phyloP scores from a whole-genome alignment of 2,113 vertebrate genomes.

The Scortum barcoo region DNA sequence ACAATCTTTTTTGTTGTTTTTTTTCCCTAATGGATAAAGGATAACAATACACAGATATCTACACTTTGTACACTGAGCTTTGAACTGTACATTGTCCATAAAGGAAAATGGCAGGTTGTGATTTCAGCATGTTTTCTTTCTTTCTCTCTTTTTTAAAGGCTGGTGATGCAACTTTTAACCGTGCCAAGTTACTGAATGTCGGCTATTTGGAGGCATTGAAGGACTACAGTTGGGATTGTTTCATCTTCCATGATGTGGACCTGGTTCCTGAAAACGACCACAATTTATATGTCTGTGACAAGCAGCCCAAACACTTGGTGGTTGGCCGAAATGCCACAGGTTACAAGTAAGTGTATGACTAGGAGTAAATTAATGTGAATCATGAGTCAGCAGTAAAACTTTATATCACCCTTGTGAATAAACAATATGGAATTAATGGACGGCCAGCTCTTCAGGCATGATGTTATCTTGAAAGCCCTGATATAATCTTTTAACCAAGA shows the following conservation, averaged over 20 bases:
- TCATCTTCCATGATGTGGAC: conserved; percentile 98
- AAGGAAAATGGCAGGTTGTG: neutral
- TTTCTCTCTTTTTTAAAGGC: conserved; percentile 82
- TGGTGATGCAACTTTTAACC: conserved; percentile 91
- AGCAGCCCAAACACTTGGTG: conserved; percentile 94
- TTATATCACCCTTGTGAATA: neutral
- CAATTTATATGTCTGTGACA: conserved; percentile 92
- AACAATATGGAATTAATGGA: neutral
- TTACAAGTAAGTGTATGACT: conserved; percentile 89
- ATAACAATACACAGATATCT: neutral
- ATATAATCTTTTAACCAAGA: neutral
- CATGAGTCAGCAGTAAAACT: neutral
- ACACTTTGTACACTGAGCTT: neutral
- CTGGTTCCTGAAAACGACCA: conserved; percentile 95
- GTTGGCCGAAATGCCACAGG: conserved; percentile 96
- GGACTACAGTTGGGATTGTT: conserved; percentile 94
- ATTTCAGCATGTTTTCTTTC: neutral
- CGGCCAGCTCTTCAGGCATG: neutral
- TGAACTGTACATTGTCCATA: neutral
- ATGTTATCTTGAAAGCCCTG: neutral
- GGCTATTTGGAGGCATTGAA: conserved; percentile 96
- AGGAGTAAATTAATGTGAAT: neutral
- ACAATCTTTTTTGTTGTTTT: neutral
- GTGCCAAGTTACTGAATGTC: conserved; percentile 95
- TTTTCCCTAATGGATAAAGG: neutral